These are phyloP conservation scores for Pedionomus torquatus DNA, from an alignment of 2,113 vertebrate genomes.

Conservation along the genomic window DNA sequence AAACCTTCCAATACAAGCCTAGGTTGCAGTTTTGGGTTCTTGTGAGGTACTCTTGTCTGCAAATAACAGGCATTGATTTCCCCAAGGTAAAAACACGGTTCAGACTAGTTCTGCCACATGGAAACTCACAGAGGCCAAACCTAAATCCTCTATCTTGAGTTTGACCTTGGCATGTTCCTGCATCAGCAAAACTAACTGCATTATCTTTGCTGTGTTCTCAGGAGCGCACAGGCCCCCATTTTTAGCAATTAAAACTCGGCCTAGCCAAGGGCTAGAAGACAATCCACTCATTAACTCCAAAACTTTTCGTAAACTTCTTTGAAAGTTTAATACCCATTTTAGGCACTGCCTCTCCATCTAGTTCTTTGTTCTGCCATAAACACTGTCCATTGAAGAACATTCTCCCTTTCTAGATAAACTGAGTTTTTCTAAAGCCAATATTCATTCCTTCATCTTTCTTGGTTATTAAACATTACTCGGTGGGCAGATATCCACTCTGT, in stretches of 20 bases:
- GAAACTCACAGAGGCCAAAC: neutral
- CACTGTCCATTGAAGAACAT: neutral
- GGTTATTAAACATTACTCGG: neutral
- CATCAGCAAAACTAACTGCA: neutral
- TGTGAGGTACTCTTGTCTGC: neutral
- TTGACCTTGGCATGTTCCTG: neutral
- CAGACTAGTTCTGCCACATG: neutral
- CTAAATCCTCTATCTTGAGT: neutral
- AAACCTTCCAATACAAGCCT: neutral
- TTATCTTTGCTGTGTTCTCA: neutral
- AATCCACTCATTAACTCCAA: neutral
- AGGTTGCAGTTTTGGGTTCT: neutral
- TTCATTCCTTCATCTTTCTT: neutral
- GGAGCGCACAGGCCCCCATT: neutral
- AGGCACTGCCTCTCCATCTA: neutral
- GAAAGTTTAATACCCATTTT: neutral
- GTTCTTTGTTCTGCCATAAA: neutral
- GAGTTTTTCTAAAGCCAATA: neutral
- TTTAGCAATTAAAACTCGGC: neutral
- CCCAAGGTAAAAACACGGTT: neutral
- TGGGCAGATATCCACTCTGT: neutral
- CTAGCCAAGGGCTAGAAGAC: neutral
- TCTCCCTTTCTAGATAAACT: neutral
- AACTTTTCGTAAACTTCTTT: neutral
- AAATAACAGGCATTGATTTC: neutral